Evolutionary conservation across 2,797 vertebrate species (phyloP).

Genomic region (Hydrophis major): DNA sequence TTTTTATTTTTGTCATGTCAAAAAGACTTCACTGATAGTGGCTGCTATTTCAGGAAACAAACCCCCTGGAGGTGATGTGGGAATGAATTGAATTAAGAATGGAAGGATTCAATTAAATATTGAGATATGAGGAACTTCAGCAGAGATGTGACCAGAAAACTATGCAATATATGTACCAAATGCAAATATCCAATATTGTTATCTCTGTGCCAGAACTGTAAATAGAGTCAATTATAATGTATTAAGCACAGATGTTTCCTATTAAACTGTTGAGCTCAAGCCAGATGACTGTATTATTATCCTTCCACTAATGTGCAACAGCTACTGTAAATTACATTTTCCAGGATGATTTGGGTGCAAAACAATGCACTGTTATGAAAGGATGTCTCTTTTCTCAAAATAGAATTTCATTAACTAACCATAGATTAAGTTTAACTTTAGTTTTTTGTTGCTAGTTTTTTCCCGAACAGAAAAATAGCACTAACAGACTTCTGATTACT

Average conservation of each 20-base stretch:
- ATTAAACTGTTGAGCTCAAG: neutral
- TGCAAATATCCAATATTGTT: neutral
- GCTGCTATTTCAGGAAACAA: neutral
- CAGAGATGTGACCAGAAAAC: neutral
- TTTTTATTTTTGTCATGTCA: neutral
- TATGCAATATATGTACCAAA: neutral
- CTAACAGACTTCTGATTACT: neutral
- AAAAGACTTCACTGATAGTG: neutral
- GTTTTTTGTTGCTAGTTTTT: neutral
- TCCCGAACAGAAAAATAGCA: neutral
- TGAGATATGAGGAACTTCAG: neutral
- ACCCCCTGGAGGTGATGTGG: neutral
- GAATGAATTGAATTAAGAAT: neutral
- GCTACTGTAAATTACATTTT: neutral
- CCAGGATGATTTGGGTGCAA: neutral
- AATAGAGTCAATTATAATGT: neutral
- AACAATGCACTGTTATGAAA: neutral
- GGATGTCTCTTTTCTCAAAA: neutral
- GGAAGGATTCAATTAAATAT: neutral
- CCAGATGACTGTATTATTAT: fast-evolving
- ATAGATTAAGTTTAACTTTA: neutral
- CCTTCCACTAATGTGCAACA: neutral
- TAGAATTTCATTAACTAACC: neutral
- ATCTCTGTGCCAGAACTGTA: neutral
- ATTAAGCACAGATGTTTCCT: neutral